Evolutionary conservation across 1,140 invertebrate species (phyloP).

Genomic region (Dinoponera quadriceps): DNA sequence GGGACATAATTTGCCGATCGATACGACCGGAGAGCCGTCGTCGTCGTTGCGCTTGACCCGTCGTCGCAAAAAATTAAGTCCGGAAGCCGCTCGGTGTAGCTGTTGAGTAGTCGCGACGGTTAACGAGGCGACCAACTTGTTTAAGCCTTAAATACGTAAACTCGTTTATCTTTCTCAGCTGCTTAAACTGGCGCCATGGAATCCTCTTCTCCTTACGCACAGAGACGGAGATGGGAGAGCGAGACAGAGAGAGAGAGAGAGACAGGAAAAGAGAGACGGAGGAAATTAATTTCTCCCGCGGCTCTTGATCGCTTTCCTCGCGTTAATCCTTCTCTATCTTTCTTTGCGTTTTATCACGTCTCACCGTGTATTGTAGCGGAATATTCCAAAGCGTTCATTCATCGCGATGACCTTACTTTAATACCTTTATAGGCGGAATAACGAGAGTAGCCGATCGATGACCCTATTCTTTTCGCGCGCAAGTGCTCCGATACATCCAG

Average conservation of each 20-base stretch:
- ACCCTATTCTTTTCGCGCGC: neutral
- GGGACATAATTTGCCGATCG: slow-evolving; percentile 5
- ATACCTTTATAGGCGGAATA: neutral
- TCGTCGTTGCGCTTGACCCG: neutral
- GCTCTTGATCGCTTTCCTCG: slow-evolving; percentile 14
- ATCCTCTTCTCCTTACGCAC: slow-evolving; percentile 1
- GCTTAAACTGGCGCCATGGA: slow-evolving; percentile 4
- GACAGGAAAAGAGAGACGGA: slow-evolving; percentile 2
- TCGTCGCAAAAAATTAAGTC: slow-evolving; percentile 2
- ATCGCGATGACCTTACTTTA: too few species aligned
- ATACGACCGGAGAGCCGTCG: neutral
- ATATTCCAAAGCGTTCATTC: neutral
- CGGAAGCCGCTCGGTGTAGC: neutral
- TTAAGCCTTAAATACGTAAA: slow-evolving; percentile 45
- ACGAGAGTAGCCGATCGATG: neutral
- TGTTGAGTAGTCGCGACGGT: neutral
- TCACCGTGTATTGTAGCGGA: neutral
- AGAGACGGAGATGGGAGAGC: neutral
- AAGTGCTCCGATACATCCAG: too few species aligned
- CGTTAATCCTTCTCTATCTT: neutral
- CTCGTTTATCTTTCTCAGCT: slow-evolving; percentile 36
- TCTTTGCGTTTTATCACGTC: neutral
- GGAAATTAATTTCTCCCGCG: slow-evolving; percentile 39
- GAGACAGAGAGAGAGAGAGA: too few species aligned
- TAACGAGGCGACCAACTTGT: slow-evolving; percentile 29